phyloP scores from a whole-genome alignment of 2,113 vertebrate genomes.

The Alectura lathami region DNA sequence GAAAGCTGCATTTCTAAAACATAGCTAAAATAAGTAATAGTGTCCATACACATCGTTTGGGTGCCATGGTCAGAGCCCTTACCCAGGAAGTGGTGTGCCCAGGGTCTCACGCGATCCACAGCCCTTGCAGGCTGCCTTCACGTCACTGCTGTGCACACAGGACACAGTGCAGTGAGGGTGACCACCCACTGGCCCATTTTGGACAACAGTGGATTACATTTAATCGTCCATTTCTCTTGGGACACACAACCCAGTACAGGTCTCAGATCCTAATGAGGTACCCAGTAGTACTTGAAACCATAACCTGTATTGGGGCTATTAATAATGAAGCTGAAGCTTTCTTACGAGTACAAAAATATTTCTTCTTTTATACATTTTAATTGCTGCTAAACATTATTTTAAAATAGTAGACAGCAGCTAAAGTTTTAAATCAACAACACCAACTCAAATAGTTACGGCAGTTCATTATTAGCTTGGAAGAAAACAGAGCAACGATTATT shows the following conservation, averaged over 20 bases:
- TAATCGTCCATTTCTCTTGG: background rate
- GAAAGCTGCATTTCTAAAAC: background rate
- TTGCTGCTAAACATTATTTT: conserved; percentile 8
- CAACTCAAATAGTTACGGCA: conserved; percentile 24
- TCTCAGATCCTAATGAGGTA: background rate
- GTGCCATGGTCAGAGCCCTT: background rate
- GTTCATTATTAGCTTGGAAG: conserved; percentile 61
- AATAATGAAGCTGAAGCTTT: background rate
- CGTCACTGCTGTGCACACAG: fast-evolving
- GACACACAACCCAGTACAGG: background rate
- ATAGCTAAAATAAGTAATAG: fast-evolving
- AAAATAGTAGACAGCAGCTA: background rate
- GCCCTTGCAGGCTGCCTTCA: background rate
- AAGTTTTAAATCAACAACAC: conserved; percentile 45
- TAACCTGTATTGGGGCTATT: background rate
- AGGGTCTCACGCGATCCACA: background rate
- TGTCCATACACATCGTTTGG: fast-evolving
- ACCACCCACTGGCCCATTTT: fast-evolving
- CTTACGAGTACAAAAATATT: background rate
- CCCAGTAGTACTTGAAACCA: background rate
- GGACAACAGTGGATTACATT: background rate
- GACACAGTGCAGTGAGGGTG: background rate
- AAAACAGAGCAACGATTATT: conserved; percentile 62
- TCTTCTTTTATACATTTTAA: background rate
- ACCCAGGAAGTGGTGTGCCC: background rate